Evolutionary conservation across 2,113 vertebrate species (phyloP), one percentile per base, ranked within the genome.

Genomic region (Tursiops truncatus): DNA sequence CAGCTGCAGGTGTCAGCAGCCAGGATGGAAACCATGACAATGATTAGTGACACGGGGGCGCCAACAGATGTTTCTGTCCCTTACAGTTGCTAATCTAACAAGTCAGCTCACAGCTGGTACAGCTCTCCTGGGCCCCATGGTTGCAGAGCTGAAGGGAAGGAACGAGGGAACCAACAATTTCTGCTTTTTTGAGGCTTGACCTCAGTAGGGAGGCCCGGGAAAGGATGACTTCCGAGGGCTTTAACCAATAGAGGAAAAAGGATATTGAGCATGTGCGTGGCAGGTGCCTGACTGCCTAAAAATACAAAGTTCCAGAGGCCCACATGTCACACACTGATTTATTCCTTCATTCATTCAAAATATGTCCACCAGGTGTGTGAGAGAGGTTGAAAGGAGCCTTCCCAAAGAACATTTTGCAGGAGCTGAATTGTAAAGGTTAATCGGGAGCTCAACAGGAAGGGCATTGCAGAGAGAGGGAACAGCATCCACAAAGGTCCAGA

Each of bases 21-120:
- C 97, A 95, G 88, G 83, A 82, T 88, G 91, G 80, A 94, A 96
- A 97, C 97, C 44, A 63, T 97, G 97, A 97, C 97, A 98, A 93
- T 96, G 97, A 97, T 98, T 97, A 94, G 97, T 96, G 97, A 98
- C 97, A 97, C 60, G 56, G 58, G 91, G 96, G 94, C 96, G 82
- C 96, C 98, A 97, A 96, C 97, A 98, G 97, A 98, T 98, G 98
- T 98, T 98, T 98, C 97, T 97, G 92, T 97, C 95, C 97, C 6
- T 8, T 98, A 96, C 90, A 96, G 98, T 97, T 97, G 96, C 97
- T 96, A 93, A 98, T 97, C 98, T 98, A 98, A 97, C 97, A 98
- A 98, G 96, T 95, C 97, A 98, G 95, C 96, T 93, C 96, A 89
- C 94, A 98, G 97, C 97, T 98, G 97, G 90, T 94, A 85, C 70